These are phyloP conservation scores for Elegia similella DNA, from an alignment of 2,888 invertebrate genomes.

Conservation along the genomic window DNA sequence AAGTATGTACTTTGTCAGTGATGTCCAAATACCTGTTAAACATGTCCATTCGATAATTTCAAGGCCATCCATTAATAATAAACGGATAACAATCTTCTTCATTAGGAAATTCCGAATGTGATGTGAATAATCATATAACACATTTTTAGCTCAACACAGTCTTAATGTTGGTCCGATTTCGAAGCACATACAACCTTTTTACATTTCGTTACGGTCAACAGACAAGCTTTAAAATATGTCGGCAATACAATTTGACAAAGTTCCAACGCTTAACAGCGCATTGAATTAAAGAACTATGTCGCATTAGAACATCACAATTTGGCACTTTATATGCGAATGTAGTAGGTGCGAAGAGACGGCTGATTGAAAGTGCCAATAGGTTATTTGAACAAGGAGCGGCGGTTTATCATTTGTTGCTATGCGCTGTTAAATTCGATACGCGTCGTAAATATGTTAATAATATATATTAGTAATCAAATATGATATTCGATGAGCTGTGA, in stretches of 20 bases:
- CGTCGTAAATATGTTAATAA: too few species aligned
- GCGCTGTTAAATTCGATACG: constrained; percentile 18
- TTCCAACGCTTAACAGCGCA: neutral
- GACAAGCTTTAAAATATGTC: constrained; percentile 26
- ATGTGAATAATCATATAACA: constrained; percentile 42
- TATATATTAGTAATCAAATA: too few species aligned
- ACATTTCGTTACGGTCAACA: neutral
- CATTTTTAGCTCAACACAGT: constrained; percentile 29
- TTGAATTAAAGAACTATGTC: neutral
- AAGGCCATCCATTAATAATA: constrained; percentile 45
- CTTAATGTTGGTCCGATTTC: constrained; percentile 20
- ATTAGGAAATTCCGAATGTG: constrained; percentile 52
- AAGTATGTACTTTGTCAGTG: constrained; percentile 2
- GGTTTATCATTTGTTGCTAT: constrained; percentile 39
- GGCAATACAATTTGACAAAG: neutral
- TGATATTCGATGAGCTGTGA: too few species aligned
- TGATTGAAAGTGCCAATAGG: constrained; percentile 46
- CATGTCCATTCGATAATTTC: constrained; percentile 24
- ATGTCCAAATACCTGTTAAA: constrained; percentile 16
- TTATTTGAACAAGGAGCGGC: constrained; percentile 36
- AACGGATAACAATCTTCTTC: constrained; percentile 40
- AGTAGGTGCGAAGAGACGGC: constrained; percentile 35
- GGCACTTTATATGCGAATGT: constrained; percentile 40
- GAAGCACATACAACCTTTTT: constrained; percentile 18
- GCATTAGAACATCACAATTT: constrained; percentile 39